A percentile compares a stretch with the other conserved stretches of the same genome.
These are phyloP conservation scores for Megalopta genalis DNA, from an alignment of 1,140 invertebrate genomes.

Conservation along the genomic window DNA sequence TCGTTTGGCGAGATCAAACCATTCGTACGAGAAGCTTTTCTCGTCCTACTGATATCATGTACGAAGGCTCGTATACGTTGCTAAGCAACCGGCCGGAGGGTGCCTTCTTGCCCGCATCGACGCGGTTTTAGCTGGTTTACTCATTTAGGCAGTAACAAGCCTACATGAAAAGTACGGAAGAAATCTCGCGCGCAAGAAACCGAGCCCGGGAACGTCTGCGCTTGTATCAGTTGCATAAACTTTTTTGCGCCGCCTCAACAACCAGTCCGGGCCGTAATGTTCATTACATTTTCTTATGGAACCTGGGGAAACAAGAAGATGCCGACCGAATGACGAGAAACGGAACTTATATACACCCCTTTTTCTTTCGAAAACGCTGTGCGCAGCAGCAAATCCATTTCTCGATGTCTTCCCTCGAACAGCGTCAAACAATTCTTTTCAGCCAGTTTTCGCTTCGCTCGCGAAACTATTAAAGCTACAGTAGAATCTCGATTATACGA, in stretches of 20 bases:
- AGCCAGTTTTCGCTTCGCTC: no score
- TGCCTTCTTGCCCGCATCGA: conserved; percentile 75
- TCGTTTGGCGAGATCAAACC: conserved; percentile 55
- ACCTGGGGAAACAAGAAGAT: not conserved
- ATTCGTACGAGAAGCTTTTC: conserved; percentile 74
- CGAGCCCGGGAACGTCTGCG: not conserved
- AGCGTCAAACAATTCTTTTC: no score
- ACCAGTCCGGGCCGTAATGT: not conserved
- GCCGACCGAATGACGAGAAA: no score
- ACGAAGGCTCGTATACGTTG: conserved; percentile 75
- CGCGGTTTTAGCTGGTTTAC: conserved; percentile 76
- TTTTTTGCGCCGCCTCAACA: not conserved
- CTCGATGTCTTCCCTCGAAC: no score
- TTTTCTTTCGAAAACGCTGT: no score
- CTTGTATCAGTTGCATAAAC: not conserved
- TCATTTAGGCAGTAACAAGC: conserved; percentile 72
- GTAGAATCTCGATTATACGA: no score
- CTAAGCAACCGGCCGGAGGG: conserved; percentile 75
- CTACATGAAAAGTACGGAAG: conserved; percentile 26
- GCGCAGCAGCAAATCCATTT: no score
- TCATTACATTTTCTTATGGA: not conserved
- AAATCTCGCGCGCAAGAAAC: conserved; percentile 27
- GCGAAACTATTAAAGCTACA: no score
- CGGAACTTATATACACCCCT: no score
- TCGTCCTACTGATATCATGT: conserved; percentile 75